Base-by-base conservation (phyloP, 2,797 vertebrate genomes). In the Amblyopsis hoosieri region DNA sequence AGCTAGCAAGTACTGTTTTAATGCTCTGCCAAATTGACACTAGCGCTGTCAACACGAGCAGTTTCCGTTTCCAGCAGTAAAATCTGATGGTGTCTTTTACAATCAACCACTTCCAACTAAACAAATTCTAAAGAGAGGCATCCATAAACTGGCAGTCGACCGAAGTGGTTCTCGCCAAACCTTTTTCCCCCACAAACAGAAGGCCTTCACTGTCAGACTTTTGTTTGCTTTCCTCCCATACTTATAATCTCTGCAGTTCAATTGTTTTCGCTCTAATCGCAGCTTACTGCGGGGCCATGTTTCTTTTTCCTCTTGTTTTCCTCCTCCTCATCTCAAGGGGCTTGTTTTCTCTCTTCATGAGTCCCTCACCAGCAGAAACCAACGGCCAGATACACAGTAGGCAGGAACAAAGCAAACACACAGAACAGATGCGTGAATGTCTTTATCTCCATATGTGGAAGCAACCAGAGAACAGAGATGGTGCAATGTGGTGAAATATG, bases 201-300 rank as follows among this genome's bases (percentile, higher is more conserved):
- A 49, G 47, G 29, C 64, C 0, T 54, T 72, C 57, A 73, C 64
- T 67, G 76, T 84, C 73, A 80, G 64, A 49, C 57, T 68, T 33
- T 13, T 69, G 6, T 62, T 47, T 63, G 50, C 47, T 14, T 54
- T 11, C 23, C 4, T 10, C n/a, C 37, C 55, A 52, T 54, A 49
- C 65, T 56, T 72, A 69, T 81, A 69, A 69, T 83, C 82, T 75
- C 73, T 52, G 66, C 67, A 50, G 69, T 79, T 78, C 85, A 79
- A 84, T 85, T 87, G 86, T 86, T 77, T 76, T 54, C 11, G 45
- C 70, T 84, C 85, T 86, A 83, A 87, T 89, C 82, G 48, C 80
- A 70, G 81, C 81, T 87, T 85, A 85, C 80, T 79, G 70, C 68
- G 17, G 61, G 59, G 67, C 75, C 78, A 68, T 53, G 70, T 76